Conservation (phyloP, 2,797 vertebrate genomes). For the Manis crassicaudata region DNA sequence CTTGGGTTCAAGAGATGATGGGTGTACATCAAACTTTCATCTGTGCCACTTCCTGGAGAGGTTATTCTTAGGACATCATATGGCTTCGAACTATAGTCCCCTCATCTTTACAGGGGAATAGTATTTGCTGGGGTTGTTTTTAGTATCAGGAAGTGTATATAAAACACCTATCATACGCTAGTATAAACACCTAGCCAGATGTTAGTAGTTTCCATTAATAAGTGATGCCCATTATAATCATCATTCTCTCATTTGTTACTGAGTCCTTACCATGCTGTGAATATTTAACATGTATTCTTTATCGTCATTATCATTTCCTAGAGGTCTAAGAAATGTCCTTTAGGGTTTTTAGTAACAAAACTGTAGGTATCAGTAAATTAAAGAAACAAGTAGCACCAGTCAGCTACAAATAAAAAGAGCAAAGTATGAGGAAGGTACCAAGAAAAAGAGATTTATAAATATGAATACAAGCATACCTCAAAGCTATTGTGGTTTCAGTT, state of each 20-base stretch:
- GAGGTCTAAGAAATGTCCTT: neutral
- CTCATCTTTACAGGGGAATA: neutral
- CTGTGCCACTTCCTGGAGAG: neutral
- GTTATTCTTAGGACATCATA: neutral
- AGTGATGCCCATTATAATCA: neutral
- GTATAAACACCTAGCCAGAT: neutral
- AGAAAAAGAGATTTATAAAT: neutral
- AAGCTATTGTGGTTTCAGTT: no score
- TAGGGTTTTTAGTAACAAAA: slow-evolving; percentile 15
- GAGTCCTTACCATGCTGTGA: neutral
- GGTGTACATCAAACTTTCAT: neutral
- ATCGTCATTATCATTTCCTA: neutral
- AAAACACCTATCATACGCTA: neutral
- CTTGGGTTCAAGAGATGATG: neutral
- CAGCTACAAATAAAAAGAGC: neutral
- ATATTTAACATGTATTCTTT: neutral
- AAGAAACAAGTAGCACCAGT: neutral
- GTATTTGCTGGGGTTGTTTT: neutral
- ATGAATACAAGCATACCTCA: neutral
- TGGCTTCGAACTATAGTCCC: neutral
- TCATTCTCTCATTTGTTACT: neutral
- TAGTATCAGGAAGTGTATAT: neutral
- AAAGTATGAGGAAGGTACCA: neutral
- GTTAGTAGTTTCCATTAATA: neutral
- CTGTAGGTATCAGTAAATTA: neutral